Base-by-base conservation (phyloP, 2,113 vertebrate species). In the Pampusana beccarii region DNA sequence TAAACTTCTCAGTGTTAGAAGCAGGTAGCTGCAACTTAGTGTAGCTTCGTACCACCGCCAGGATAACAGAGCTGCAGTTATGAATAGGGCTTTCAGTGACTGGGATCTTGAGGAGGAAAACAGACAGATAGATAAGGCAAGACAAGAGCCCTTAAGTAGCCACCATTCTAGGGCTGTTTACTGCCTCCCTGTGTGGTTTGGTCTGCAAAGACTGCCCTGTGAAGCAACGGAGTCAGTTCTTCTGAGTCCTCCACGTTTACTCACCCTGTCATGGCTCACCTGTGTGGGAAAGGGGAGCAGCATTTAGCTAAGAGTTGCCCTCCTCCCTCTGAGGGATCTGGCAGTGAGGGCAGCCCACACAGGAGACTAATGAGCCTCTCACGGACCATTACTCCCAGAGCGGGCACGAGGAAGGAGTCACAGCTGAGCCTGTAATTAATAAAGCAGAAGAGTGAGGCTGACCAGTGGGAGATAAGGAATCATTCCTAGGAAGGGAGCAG, bases 371-470 rank as follows among this genome's bases (percentile, higher is more conserved):
- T 86, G 88, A 90, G 46, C 31, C 64, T 92, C 90, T 96, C 82
- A 96, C 0, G 0, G 72, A 69, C 86, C 75, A 90, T 97, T 95
- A 90, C 12, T 92, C 69, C 60, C 48, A 48, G 64, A 84, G 75
- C 0, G 0, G 42, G 42, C 48, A 53, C 33, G 82, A 77, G 38
- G 80, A 95, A 93, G 82, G 53, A 88, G 67, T 90, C 48, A 42
- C 78, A 88, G 72, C 80, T 91, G 67, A 93, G 64, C 31, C 66
- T 72, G 14, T 84, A 88, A 93, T 96, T 96, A 96, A 90, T 95
- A 67, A 78, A 88, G 42, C 57, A 58, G 66, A 65, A 80, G 60
- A 71, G 42, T 36, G 88, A 86, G 57, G n/a, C 33, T 90, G 90
- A 84, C 82, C 24, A 0, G 34, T 3, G 1, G 61, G 57, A 44